These are phyloP conservation scores for Nephrotoma appendiculata DNA, from an alignment of 2,888 invertebrate genomes.

Conservation along the genomic window DNA sequence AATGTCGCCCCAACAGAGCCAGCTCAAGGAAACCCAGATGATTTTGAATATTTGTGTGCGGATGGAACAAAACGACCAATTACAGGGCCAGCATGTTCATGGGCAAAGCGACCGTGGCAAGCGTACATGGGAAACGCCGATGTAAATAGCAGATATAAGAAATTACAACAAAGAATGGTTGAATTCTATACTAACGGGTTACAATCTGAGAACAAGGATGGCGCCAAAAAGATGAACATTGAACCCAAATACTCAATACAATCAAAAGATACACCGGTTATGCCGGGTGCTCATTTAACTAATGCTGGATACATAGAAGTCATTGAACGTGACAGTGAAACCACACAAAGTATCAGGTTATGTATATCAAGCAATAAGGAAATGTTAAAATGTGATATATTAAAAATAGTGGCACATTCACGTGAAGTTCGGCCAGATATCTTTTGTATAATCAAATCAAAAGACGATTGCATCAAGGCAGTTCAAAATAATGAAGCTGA, in stretches of 20 bases:
- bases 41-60: constrained; percentile 63
- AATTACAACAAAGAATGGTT: background rate
- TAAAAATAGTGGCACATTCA: constrained; percentile 58
- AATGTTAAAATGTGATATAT: constrained; percentile 54
- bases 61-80: constrained; percentile 59
- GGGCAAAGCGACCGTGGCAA: constrained; percentile 80
- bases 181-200: constrained; percentile 45
- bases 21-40: constrained; percentile 45
- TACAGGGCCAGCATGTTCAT: constrained; percentile 52
- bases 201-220: constrained; percentile 56
- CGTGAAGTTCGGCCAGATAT: constrained; percentile 66
- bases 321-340: constrained; percentile 57
- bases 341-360: constrained; percentile 47
- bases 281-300: constrained; percentile 43
- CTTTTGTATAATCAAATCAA: constrained; percentile 53
- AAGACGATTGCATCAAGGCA: constrained; percentile 34
- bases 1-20: constrained; percentile 35
- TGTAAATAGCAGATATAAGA: constrained; percentile 30
- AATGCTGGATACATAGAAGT: constrained; percentile 54
- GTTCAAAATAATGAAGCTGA: constrained; percentile 23
- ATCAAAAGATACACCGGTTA: background rate
- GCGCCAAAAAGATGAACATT: constrained; percentile 40
- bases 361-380: constrained; percentile 55
- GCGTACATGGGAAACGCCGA: constrained; percentile 56
- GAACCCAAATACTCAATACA: background rate